Conservation (phyloP, 2,888 invertebrate species). For the Coleophora flavipennella region DNA sequence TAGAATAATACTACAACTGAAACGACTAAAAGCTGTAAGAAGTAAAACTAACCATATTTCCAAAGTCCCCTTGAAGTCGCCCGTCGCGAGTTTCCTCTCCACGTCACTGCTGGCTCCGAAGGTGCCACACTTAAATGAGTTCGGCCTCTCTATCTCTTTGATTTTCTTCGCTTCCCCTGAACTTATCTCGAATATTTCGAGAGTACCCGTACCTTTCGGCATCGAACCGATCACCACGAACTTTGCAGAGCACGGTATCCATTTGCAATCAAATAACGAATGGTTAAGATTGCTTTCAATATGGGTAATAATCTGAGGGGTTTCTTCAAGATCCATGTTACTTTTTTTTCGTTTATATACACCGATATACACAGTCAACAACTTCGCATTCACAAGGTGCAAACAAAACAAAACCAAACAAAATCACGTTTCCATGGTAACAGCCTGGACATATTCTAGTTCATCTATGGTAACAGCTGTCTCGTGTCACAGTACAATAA, state of each 20-base stretch:
- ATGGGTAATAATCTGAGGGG: constrained; percentile 93
- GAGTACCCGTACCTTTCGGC: constrained; percentile 87
- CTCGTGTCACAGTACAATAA: too few relatives aligned
- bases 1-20: too few relatives aligned
- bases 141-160: constrained; percentile 84
- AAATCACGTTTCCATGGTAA: too few relatives aligned
- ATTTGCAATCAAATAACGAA: constrained; percentile 93
- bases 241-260: constrained; percentile 96
- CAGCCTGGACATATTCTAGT: too few relatives aligned
- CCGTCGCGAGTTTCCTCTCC: constrained; percentile 88
- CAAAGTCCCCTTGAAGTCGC: constrained; percentile 89
- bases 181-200: constrained; percentile 86
- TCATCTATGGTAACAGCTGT: too few relatives aligned
- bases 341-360: background rate
- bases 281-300: constrained; percentile 86
- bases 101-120: constrained; percentile 90
- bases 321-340: constrained; percentile 64
- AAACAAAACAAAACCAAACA: constrained; percentile 25
- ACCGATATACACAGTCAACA: background rate
- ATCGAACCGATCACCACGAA: constrained; percentile 90
- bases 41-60: constrained; percentile 83
- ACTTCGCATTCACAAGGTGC: too few relatives aligned
- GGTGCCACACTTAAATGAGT: constrained; percentile 92
- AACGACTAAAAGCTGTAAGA: too few relatives aligned
- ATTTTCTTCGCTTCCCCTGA: constrained; percentile 79